Percentiles rank a stretch among this genome's conserved stretches.
Evolutionary conservation across 2,797 vertebrate species (phyloP).

Genomic region (Pristis pectinata): DNA sequence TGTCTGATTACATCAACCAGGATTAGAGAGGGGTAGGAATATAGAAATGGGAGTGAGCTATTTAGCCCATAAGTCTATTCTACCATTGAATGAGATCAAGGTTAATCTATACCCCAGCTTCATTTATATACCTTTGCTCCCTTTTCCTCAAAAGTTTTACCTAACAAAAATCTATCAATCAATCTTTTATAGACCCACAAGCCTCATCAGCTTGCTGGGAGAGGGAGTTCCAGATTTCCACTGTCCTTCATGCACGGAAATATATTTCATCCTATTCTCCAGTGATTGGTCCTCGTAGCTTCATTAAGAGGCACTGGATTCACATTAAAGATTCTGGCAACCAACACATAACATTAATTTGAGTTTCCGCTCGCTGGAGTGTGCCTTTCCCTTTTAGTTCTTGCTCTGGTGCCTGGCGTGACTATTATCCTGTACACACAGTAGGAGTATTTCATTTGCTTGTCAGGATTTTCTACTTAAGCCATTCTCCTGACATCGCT

Average conservation of each 20-base stretch:
- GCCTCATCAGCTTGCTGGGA: neutral
- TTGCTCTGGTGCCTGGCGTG: neutral
- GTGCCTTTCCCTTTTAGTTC: neutral
- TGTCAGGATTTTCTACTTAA: slow-evolving; percentile 41
- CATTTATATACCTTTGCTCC: neutral
- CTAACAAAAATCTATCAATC: neutral
- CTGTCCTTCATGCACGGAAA: neutral
- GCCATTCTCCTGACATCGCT: slow-evolving; percentile 42
- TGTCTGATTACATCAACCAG: neutral
- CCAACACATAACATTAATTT: neutral
- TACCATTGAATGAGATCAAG: neutral
- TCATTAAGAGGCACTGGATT: neutral
- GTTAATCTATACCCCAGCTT: neutral
- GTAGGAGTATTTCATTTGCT: slow-evolving; percentile 23
- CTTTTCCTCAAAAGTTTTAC: neutral
- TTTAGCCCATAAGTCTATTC: neutral
- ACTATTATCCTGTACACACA: slow-evolving; percentile 29
- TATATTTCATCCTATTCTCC: neutral
- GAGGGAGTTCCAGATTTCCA: neutral
- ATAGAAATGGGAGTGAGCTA: neutral
- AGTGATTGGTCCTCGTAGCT: neutral
- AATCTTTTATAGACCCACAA: neutral
- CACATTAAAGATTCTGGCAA: neutral
- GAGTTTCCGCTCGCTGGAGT: neutral
- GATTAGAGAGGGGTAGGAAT: neutral